Base-by-base conservation (phyloP, 2,797 vertebrate species). In the Tenualosa ilisha region DNA sequence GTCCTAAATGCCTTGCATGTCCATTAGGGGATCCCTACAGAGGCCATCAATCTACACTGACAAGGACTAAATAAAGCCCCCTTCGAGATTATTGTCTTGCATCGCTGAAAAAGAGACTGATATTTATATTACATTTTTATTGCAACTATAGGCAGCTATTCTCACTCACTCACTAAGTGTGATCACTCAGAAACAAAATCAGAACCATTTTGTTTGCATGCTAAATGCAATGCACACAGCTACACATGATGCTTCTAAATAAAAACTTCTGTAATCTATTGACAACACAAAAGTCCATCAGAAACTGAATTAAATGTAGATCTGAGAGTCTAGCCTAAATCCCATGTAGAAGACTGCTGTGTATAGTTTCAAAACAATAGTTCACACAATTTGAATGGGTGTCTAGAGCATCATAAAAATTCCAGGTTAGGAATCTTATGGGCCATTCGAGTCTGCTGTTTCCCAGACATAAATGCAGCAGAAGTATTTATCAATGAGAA, bases 41-140 rank as follows among this genome's bases (percentile, higher is more conserved):
- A 79, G 72, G 46, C 17, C 37, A 79, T 79, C 72, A 40, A 79
- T 79, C 72, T 79, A n/a, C 72, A 79, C 15, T 79, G 72, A 46
- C 72, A 79, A 46, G 72, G 6, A 79, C 72, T 46, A 79, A 79
- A 79, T 79, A 79, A 79, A 79, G 40, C 40, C 17, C 37, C 72
- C 37, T 46, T 7, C 31, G 46, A 17, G 72, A 43, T 79, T 72
- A 72, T 72, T 40, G 68, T 4, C 31, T 26, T 40, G 68, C 68
- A 72, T 72, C 13, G 31, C 40, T 72, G n/a, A 17, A 22, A 46
- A 46, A 79, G 50, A 79, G 40, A 0, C 72, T 46, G 37, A 20
- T 1, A 79, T 63, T 24, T 63, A 8, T 24, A 63, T 79, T 20
- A 46, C 0, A 46, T 22, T 7, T 43, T 6, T 46, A 79, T 0